Percentiles rank a stretch among this genome's conserved stretches.
Evolutionary conservation across 2,113 vertebrate species (phyloP).

Genomic region (Azemiops feae): DNA sequence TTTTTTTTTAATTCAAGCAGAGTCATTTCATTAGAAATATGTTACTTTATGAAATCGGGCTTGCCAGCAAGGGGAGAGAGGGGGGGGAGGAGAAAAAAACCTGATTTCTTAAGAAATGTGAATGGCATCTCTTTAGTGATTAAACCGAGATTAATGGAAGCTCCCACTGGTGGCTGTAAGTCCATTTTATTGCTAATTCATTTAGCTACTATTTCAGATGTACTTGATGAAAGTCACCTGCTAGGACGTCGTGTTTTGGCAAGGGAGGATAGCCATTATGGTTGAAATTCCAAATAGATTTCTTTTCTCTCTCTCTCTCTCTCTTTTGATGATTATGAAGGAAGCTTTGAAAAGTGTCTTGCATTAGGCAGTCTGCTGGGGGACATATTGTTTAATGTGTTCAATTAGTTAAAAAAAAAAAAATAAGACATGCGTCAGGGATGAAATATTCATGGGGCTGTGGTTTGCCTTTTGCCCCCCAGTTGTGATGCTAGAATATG

Average conservation of each 20-base stretch:
- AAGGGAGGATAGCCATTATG: slow-evolving; percentile 90
- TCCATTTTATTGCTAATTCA: slow-evolving; percentile 99
- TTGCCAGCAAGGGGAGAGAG: slow-evolving; percentile 88
- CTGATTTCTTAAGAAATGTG: slow-evolving; percentile 97
- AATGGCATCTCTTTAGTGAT: slow-evolving; percentile 99
- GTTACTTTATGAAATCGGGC: slow-evolving; percentile 94
- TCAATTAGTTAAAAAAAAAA: slow-evolving; percentile 74
- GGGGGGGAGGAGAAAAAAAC: slow-evolving; percentile 67
- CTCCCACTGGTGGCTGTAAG: slow-evolving; percentile 94
- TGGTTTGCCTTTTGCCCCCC: background rate
- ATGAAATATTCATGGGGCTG: slow-evolving; percentile 49
- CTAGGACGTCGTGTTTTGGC: slow-evolving; percentile 97
- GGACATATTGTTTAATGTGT: slow-evolving; percentile 72
- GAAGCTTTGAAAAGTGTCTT: slow-evolving; percentile 82
- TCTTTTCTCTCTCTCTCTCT: slow-evolving; percentile 43
- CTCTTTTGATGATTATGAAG: slow-evolving; percentile 64
- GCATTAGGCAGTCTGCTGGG: slow-evolving; percentile 65
- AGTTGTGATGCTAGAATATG: background rate
- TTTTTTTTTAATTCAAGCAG: slow-evolving; percentile 92
- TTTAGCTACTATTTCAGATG: slow-evolving; percentile 98
- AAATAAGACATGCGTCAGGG: slow-evolving; percentile 33
- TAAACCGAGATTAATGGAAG: slow-evolving; percentile 97
- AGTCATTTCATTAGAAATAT: slow-evolving; percentile 99
- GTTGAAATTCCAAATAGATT: slow-evolving; percentile 86
- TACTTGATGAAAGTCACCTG: slow-evolving; percentile 94